Evolutionary conservation across 2,113 vertebrate species (phyloP), one percentile per base, ranked within the genome.

Genomic region (Pangasianodon hypophthalmus): DNA sequence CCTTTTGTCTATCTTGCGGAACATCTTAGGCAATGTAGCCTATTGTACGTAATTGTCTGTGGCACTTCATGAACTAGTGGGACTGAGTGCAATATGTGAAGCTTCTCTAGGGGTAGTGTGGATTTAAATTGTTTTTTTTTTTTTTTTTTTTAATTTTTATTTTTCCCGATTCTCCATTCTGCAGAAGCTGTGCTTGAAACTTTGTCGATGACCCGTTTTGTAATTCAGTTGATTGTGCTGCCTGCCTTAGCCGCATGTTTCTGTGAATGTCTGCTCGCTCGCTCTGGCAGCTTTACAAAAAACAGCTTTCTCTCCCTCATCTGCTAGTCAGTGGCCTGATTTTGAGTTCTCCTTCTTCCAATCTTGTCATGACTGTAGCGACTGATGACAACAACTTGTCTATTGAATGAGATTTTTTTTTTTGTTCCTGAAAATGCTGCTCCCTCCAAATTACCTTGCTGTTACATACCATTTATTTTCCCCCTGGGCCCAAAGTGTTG

Each of bases 11-110:
- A 37, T 86, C 84, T 91, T 89, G 52, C 7, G 24, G 32, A 83
- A 44, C 71, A 50, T 89, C 64, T 82, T 64, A 44, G 58, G 86
- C 50, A 80, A n/a, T 44, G 58, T 94, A 62, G 54, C 37, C 75
- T 46, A 92, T 93, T 96, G 94, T 96, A 95, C 94, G 94, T 96
- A 95, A 94, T 95, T 95, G 86, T 73, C 67, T n/a, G 64, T 90
- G 80, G 80, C 37, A 87, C 81, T 88, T 90, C 89, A 90, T 75
- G 67, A 88, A 89, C 67, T 56, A 64, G 87, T 89, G 86, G 71
- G 88, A 91, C 58, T 84, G 79, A 92, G 95, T 95, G 95, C 95
- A 96, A 95, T 95, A 95, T 92, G 86, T 88, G 91, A 93, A 93
- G 56, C 94, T 94, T 95, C 93, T 94, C 93, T 94, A 93, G 52